Conservation (phyloP, 2,797 vertebrate genomes). For the Squalus acanthias region DNA sequence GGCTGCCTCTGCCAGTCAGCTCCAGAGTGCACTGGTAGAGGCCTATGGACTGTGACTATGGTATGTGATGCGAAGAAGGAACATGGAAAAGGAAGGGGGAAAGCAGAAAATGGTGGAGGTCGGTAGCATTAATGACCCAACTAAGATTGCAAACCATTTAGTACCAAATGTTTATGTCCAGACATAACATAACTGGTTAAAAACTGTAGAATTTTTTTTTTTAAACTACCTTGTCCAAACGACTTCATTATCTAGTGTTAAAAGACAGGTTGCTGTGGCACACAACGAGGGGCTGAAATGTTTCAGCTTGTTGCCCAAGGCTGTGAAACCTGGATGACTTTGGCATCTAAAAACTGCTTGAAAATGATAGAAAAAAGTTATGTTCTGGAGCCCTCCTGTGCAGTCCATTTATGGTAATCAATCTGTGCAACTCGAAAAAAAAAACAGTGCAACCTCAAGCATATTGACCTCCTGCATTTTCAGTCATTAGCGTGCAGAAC, state of each 20-base stretch:
- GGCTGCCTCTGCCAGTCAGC: neutral
- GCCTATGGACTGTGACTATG: neutral
- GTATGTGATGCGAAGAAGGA: neutral
- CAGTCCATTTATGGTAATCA: constrained; percentile 11
- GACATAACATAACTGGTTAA: neutral
- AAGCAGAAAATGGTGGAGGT: neutral
- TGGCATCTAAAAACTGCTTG: neutral
- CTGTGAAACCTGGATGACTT: neutral
- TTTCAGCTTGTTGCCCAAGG: neutral
- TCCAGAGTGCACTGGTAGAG: neutral
- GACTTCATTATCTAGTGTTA: neutral
- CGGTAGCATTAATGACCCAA: neutral
- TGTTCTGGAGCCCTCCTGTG: neutral
- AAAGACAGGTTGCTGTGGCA: neutral
- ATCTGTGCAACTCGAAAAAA: neutral
- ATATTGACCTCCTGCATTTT: neutral
- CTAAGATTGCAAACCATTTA: neutral
- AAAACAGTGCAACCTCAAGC: neutral
- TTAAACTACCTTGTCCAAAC: neutral
- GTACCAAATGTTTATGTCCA: neutral
- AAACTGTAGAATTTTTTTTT: neutral
- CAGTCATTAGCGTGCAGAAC: neutral
- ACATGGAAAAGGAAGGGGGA: neutral
- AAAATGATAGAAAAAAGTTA: neutral
- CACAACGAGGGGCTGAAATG: neutral